phyloP scores from a whole-genome alignment of 2,113 vertebrate species.

The Collichthys lucidus region DNA sequence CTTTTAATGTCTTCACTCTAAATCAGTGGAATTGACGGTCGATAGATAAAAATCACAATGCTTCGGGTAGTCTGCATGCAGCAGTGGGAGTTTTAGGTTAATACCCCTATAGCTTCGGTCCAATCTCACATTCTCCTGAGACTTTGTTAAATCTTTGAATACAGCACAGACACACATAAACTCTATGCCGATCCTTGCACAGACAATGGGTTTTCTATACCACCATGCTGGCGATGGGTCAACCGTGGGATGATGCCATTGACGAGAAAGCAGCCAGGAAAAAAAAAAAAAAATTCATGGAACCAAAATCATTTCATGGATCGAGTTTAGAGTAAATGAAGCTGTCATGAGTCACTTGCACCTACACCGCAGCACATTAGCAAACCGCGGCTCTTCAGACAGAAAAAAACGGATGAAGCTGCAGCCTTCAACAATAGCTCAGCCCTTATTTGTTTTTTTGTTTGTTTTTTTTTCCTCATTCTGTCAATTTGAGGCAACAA shows the following conservation, averaged over 20 bases:
- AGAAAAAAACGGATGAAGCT: slow-evolving; percentile 32
- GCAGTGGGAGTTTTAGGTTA: slow-evolving; percentile 44
- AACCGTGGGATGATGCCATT: slow-evolving; percentile 33
- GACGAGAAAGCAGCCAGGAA: slow-evolving; percentile 56
- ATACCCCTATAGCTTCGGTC: slow-evolving; percentile 38
- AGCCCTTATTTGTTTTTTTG: neutral
- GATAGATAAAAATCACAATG: slow-evolving; percentile 18
- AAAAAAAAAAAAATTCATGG: slow-evolving; percentile 14
- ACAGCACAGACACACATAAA: slow-evolving; percentile 22
- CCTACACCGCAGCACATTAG: slow-evolving; percentile 6
- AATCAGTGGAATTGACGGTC: slow-evolving; percentile 28
- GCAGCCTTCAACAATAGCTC: slow-evolving; percentile 31
- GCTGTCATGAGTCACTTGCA: slow-evolving; percentile 61
- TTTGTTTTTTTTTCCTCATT: neutral
- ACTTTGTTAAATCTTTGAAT: slow-evolving; percentile 35
- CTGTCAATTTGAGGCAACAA: slow-evolving; percentile 37
- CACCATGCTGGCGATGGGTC: slow-evolving; percentile 21
- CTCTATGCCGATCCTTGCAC: neutral
- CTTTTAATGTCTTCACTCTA: slow-evolving; percentile 24
- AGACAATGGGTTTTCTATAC: slow-evolving; percentile 58
- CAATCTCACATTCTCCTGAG: slow-evolving; percentile 43
- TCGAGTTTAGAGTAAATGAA: slow-evolving; percentile 36
- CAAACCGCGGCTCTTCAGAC: slow-evolving; percentile 13
- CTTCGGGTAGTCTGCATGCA: slow-evolving; percentile 17
- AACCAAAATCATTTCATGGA: slow-evolving; percentile 35